A percentile compares a stretch with the other conserved stretches of the same genome.
Evolutionary conservation across 2,797 vertebrate species (phyloP).

Genomic region (Etheostoma nigrum): DNA sequence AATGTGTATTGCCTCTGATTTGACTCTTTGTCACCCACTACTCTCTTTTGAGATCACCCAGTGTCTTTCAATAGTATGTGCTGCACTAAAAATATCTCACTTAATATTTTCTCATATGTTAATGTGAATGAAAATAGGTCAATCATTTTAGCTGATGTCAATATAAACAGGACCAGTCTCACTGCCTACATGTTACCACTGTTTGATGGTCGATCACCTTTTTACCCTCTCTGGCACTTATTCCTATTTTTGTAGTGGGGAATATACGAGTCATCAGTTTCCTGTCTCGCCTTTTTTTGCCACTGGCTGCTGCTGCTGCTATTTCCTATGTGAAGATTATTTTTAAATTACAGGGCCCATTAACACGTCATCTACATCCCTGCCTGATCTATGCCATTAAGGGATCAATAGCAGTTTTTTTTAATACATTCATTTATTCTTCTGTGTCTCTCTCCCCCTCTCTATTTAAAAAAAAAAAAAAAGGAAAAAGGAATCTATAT

Average conservation of each 20-base stretch:
- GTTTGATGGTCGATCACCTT: conserved; percentile 28
- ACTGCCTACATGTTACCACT: not conserved
- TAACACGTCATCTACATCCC: conserved; percentile 76
- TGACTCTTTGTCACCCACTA: not conserved
- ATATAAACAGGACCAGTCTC: conserved; percentile 6
- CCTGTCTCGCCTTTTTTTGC: conserved; percentile 23
- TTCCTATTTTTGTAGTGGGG: not conserved
- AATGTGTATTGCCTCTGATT: not conserved
- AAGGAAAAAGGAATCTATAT: conserved; percentile 63
- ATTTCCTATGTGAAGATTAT: conserved; percentile 20
- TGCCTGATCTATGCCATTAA: conserved; percentile 73
- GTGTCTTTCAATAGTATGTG: not conserved
- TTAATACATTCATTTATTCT: conserved; percentile 77
- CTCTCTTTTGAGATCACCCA: not conserved
- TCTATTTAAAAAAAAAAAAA: conserved; percentile 3
- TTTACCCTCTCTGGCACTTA: conserved; percentile 1
- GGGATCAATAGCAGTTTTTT: conserved; percentile 71
- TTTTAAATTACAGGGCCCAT: conserved; percentile 69
- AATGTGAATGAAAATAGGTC: conserved; percentile 1
- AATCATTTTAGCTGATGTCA: conserved; percentile 25
- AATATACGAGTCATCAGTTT: conserved; percentile 17
- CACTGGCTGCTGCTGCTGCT: conserved; percentile 10
- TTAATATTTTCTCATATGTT: not conserved
- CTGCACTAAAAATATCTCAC: not conserved
- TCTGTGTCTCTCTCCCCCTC: not conserved